These are phyloP conservation scores for Drosophila robusta DNA, from an alignment of 2,888 invertebrate species.

Conservation along the genomic window DNA sequence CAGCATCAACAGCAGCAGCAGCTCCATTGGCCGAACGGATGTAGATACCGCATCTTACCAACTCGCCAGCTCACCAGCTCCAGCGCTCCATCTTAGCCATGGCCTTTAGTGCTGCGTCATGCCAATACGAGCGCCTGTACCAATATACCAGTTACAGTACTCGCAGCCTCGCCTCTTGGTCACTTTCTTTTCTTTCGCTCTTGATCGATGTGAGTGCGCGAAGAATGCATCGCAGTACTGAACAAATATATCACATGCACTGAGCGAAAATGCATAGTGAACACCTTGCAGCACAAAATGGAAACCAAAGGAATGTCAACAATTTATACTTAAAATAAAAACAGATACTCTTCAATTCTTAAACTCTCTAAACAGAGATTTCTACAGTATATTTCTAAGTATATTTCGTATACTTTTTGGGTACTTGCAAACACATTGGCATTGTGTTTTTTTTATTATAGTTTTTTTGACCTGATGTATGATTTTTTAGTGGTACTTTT, in stretches of 20 bases:
- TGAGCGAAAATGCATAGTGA: slow-evolving; percentile 32
- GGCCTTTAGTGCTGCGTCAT: slow-evolving; percentile 62
- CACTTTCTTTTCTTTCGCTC: slow-evolving; percentile 72
- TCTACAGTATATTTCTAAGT: no score
- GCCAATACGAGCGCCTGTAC: slow-evolving; percentile 19
- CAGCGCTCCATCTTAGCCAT: slow-evolving; percentile 17
- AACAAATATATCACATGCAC: slow-evolving; percentile 30
- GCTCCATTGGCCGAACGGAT: slow-evolving; percentile 45
- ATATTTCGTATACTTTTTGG: not conserved
- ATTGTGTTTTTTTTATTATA: no score
- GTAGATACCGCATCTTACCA: slow-evolving; percentile 46
- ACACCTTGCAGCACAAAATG: not conserved
- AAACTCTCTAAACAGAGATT: not conserved
- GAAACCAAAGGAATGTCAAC: not conserved
- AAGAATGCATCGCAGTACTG: slow-evolving; percentile 54
- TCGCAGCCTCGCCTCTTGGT: slow-evolving; percentile 47
- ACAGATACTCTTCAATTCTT: not conserved
- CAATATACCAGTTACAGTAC: slow-evolving; percentile 49
- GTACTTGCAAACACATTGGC: no score
- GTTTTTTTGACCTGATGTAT: no score
- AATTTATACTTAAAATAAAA: not conserved
- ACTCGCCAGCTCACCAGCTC: not conserved
- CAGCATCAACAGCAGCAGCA: slow-evolving; percentile 13
- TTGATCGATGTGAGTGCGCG: slow-evolving; percentile 60
- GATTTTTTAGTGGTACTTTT: not conserved